Conservation (phyloP, 2,888 invertebrate species). For the Ferrisia virgata region DNA sequence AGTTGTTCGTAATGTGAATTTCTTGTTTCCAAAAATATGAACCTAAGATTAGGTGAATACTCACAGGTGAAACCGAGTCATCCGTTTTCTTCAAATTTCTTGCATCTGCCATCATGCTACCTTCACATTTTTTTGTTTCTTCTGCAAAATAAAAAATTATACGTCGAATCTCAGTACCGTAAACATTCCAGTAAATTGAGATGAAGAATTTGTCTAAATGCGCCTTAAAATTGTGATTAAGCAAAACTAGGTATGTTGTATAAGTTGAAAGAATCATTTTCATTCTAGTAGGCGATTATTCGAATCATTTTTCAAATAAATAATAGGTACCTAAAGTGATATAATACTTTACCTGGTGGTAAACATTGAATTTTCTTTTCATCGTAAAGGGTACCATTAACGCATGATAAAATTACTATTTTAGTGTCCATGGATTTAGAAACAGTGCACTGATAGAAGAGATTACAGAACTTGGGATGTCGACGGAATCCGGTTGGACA, state of each 20-base stretch:
- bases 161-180: too few relatives aligned
- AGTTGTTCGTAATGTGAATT: neutral
- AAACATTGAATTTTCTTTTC: conserved; percentile 70
- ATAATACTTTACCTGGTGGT: conserved; percentile 56
- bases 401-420: conserved; percentile 71
- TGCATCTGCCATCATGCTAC: conserved; percentile 48
- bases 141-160: conserved; percentile 46
- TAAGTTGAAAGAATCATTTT: neutral
- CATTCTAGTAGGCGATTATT: neutral
- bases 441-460: conserved; percentile 79
- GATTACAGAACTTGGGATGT: conserved; percentile 77
- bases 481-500: conserved; percentile 80
- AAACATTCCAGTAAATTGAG: neutral
- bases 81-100: conserved; percentile 52
- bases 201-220: neutral
- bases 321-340: neutral
- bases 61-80: conserved; percentile 62
- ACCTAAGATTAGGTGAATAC: too few relatives aligned
- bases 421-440: conserved; percentile 66
- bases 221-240: neutral
- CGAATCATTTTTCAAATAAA: neutral
- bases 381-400: conserved; percentile 72
- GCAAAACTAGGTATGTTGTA: neutral
- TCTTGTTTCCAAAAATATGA: neutral
- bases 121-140: conserved; percentile 48